These are phyloP conservation scores for Latheticus oryzae DNA, from an alignment of 2,888 invertebrate species.

Conservation along the genomic window DNA sequence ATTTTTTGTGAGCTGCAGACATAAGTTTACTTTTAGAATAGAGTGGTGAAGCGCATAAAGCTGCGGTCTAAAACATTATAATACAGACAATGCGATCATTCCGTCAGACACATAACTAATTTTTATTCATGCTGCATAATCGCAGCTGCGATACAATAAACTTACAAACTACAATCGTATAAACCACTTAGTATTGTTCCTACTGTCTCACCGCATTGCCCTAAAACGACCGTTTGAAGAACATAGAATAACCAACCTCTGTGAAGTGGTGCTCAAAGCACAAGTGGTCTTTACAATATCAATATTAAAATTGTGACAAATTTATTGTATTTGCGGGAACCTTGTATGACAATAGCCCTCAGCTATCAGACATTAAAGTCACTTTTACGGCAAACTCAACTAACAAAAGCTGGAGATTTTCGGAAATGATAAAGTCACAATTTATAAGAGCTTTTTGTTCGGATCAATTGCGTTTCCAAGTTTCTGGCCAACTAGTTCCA, in stretches of 20 bases:
- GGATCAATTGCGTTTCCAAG: conserved; percentile 31
- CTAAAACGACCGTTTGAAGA: conserved; percentile 50
- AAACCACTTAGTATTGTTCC: conserved; percentile 55
- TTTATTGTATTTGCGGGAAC: conserved; percentile 55
- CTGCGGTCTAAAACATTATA: conserved; percentile 35
- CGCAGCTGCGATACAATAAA: conserved; percentile 51
- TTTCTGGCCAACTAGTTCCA: conserved; percentile 2
- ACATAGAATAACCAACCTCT: conserved; percentile 50
- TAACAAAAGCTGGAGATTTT: conserved; percentile 49
- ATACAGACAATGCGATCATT: conserved; percentile 40
- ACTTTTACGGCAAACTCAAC: conserved; percentile 50
- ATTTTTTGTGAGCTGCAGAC: no score
- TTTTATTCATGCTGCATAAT: conserved; percentile 43
- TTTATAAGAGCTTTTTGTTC: conserved; percentile 43
- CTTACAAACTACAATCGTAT: conserved; percentile 48
- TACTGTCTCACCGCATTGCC: conserved; percentile 51
- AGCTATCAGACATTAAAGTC: conserved; percentile 53
- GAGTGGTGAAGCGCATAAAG: conserved; percentile 5
- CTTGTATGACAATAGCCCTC: conserved; percentile 48
- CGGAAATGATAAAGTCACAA: conserved; percentile 48
- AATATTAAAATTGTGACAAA: conserved; percentile 55
- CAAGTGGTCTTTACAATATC: conserved; percentile 55
- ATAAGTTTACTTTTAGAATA: conserved; percentile 1
- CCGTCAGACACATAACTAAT: conserved; percentile 40
- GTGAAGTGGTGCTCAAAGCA: conserved; percentile 46